Evolutionary conservation across 2,797 vertebrate genomes (phyloP).

Genomic region (Molossus alvarezi): DNA sequence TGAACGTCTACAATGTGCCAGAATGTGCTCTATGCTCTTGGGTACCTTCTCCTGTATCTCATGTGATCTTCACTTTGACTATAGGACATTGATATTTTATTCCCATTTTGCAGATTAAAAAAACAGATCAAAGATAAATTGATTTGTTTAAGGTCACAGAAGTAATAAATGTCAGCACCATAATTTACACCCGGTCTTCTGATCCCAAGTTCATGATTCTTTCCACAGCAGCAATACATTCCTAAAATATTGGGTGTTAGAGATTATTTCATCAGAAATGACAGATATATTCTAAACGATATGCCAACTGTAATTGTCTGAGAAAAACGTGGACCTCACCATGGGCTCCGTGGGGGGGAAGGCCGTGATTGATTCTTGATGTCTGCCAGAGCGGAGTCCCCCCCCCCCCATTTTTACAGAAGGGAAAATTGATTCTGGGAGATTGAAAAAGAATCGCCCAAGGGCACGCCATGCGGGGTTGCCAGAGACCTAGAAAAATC

Average conservation of each 20-base stretch:
- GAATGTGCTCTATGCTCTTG: not conserved
- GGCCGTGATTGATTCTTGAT: conserved; percentile 45
- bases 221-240: conserved; percentile 68
- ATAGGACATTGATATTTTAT: conserved; percentile 61
- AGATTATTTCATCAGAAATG: conserved; percentile 63
- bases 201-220: conserved; percentile 77
- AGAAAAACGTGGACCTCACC: not conserved
- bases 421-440: not conserved
- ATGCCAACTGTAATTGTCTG: conserved; percentile 53
- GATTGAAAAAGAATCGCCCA: not conserved
- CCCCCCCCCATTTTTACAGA: not conserved
- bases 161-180: conserved; percentile 78
- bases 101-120: conserved; percentile 77
- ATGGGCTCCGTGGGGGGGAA: not conserved
- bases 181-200: conserved; percentile 77
- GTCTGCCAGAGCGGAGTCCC: not conserved
- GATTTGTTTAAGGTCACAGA: conserved; percentile 77
- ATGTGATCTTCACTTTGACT: conserved; percentile 40
- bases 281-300: conserved; percentile 59
- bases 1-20: not conserved
- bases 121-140: conserved; percentile 69
- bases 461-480: not conserved
- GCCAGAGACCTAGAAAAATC: not conserved
- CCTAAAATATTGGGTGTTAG: conserved; percentile 66
- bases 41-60: not conserved